These are phyloP conservation scores for Chaetodon trifasciatus DNA, from an alignment of 2,797 vertebrate species.

Conservation along the genomic window DNA sequence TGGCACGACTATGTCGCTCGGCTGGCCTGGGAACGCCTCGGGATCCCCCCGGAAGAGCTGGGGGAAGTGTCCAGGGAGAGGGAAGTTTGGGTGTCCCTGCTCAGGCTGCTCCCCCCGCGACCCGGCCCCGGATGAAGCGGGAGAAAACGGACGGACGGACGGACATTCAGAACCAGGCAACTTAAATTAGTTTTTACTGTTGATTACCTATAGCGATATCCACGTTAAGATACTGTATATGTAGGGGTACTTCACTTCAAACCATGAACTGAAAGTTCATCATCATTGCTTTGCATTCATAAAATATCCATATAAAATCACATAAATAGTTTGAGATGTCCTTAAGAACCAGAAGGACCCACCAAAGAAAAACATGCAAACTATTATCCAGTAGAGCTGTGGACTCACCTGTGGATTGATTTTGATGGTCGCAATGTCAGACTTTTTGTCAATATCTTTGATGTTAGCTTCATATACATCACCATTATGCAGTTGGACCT, in stretches of 20 bases:
- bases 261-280: background rate
- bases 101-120: too few relatives aligned
- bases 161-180: background rate
- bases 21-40: too few relatives aligned
- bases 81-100: too few relatives aligned
- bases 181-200: background rate
- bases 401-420: slow-evolving; percentile 89
- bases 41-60: too few relatives aligned
- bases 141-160: too few relatives aligned
- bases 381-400: background rate
- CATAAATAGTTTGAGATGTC: background rate
- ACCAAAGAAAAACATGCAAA: background rate
- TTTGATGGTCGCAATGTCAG: slow-evolving; percentile 96
- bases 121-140: too few relatives aligned
- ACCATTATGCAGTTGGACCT: slow-evolving; percentile 92
- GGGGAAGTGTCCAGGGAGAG: too few relatives aligned
- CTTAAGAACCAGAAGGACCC: too few relatives aligned
- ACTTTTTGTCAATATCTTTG: slow-evolving; percentile 95
- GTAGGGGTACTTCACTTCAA: background rate
- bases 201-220: background rate
- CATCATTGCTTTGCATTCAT: background rate
- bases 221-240: background rate
- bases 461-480: slow-evolving; percentile 92
- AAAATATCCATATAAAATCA: background rate
- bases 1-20: too few relatives aligned